Percentiles rank a stretch among this genome's conserved stretches.
phyloP scores from a whole-genome alignment of 1,140 invertebrate genomes.

The Pomacea maculata region DNA sequence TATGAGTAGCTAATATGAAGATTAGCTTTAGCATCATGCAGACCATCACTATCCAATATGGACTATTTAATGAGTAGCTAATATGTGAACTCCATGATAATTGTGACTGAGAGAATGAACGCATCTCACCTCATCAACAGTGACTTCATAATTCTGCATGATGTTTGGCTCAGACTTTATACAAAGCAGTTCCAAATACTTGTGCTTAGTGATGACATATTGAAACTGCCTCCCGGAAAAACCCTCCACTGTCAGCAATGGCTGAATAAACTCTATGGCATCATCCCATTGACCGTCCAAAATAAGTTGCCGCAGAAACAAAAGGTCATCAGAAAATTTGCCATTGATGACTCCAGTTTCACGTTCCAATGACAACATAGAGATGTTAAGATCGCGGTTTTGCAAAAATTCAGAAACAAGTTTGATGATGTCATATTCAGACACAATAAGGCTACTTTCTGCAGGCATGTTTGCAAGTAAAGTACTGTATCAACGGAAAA shows the following conservation, averaged over 20 bases:
- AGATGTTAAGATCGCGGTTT: slow-evolving; percentile 79
- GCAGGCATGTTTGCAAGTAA: slow-evolving; percentile 49
- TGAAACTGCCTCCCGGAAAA: slow-evolving; percentile 76
- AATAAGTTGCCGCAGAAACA: slow-evolving; percentile 90
- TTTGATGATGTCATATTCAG: slow-evolving; percentile 91
- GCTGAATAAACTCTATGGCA: slow-evolving; percentile 94
- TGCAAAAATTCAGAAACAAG: slow-evolving; percentile 91
- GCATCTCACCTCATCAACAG: slow-evolving; percentile 77
- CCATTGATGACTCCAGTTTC: slow-evolving; percentile 97
- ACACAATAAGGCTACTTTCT: slow-evolving; percentile 46
- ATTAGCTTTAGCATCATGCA: too few relatives aligned
- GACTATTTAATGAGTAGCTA: too few relatives aligned
- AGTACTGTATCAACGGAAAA: not conserved
- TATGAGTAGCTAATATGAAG: too few relatives aligned
- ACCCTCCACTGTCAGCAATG: slow-evolving; percentile 76
- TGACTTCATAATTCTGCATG: slow-evolving; percentile 83
- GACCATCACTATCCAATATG: too few relatives aligned
- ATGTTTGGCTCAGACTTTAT: slow-evolving; percentile 86
- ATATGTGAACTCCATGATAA: too few relatives aligned
- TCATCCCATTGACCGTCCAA: slow-evolving; percentile 99
- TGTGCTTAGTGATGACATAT: slow-evolving; percentile 88
- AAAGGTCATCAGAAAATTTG: slow-evolving; percentile 86
- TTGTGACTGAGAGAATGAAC: too few relatives aligned
- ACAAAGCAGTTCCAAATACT: slow-evolving; percentile 93
- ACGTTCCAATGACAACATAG: slow-evolving; percentile 89